Conservation (phyloP, 1,140 invertebrate species). For the Arion vulgaris region DNA sequence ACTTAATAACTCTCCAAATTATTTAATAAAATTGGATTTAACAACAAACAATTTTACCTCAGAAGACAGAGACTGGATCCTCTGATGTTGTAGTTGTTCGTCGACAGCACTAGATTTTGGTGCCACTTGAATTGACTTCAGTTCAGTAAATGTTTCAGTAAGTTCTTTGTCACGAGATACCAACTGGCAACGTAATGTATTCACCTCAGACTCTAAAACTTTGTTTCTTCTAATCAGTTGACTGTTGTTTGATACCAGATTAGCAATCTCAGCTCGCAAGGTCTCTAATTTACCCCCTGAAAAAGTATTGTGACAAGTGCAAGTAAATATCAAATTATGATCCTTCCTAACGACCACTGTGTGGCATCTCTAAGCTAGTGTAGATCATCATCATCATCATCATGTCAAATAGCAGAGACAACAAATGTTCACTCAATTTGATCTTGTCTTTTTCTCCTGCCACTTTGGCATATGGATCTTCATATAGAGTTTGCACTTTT, state of each 20-base stretch:
- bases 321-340: no score
- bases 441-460: no score
- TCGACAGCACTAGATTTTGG: conserved; percentile 40
- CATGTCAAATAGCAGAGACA: no score
- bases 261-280: conserved; percentile 46
- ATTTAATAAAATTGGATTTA: no score
- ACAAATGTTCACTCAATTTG: no score
- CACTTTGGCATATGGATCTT: no score
- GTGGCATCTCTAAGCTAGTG: no score
- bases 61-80: conserved; percentile 54
- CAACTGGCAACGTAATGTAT: conserved; percentile 68
- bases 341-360: no score
- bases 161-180: conserved; percentile 56
- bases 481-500: no score
- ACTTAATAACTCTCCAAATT: no score
- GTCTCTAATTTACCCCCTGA: conserved; percentile 36
- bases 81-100: conserved; percentile 53
- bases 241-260: conserved; percentile 49
- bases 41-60: conserved; percentile 56
- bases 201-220: conserved; percentile 77
- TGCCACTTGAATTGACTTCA: conserved; percentile 45
- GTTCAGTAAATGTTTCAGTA: conserved; percentile 53
- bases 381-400: no score
- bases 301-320: background rate
- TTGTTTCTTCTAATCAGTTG: conserved; percentile 88